Base-by-base conservation (phyloP, 2,113 vertebrate genomes). In the Prochilodus magdalenae region DNA sequence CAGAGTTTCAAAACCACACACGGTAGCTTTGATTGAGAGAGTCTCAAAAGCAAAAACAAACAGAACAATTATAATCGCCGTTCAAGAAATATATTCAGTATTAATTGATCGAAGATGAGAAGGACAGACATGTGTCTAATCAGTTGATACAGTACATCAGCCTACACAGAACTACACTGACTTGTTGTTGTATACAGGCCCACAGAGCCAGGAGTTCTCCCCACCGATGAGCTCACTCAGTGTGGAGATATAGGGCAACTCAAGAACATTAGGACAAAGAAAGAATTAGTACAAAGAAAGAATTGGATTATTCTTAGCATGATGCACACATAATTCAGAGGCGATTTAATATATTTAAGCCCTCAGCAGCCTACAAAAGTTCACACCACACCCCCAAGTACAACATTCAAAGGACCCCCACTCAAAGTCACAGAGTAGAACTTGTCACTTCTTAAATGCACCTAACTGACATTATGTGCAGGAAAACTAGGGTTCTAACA, bases 401-500 rank as follows among this genome's bases (percentile, higher is more conserved):
- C 6, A 5, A 1, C 14, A n/a, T 70, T n/a, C 30, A 12, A 30
- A 51, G 27, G 55, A n/a, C 26, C 13, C 63, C 10, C 15, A 59
- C n/a, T n/a, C n/a, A 8, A 53, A n/a, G 18, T 57, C 18, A 57
- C 36, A 4, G 11, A 5, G 22, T 6, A 72, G 51, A 6, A 65
- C 6, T n/a, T 26, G 22, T 11, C 57, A n/a, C 27, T 24, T 20
- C 4, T 12, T 78, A 63, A 36, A 72, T 22, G 18, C 24, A 70
- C n/a, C 78, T 84, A 85, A 86, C 84, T 49, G 77, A n/a, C 59
- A 79, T 59, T 55, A 33, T 29, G 29, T 15, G 1, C 65, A 29
- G n/a, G n/a, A n/a, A 30, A n/a, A 63, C 40, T 14, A 6, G 29
- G 2, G 83, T 87, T 87, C 87, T 85, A 84, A 24, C 80, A 85